Conservation (phyloP, 2,888 invertebrate species). For the Dicroscelio sp. region DNA sequence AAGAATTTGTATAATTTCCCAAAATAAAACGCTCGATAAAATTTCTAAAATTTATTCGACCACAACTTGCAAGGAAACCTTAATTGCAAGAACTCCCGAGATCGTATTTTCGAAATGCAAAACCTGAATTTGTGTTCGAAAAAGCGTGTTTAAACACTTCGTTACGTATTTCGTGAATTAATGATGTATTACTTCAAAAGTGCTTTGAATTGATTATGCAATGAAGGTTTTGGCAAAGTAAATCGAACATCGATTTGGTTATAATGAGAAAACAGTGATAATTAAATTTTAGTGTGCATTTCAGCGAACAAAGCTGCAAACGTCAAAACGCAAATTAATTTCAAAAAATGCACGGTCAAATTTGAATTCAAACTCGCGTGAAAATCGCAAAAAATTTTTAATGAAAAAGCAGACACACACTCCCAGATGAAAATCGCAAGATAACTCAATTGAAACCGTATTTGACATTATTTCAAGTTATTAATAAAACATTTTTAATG, state of each 20-base stretch:
- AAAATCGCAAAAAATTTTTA: too few species aligned
- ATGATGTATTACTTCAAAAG: conserved; percentile 57
- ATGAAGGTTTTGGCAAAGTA: conserved; percentile 20
- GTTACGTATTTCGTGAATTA: conserved; percentile 42
- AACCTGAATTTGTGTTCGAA: not conserved
- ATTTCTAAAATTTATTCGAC: too few species aligned
- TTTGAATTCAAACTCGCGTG: too few species aligned
- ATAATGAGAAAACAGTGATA: conserved; percentile 53
- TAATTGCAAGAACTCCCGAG: not conserved
- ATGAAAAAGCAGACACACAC: too few species aligned
- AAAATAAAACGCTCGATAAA: too few species aligned
- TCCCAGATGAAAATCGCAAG: too few species aligned
- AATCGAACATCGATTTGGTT: conserved; percentile 50
- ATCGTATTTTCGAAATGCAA: not conserved
- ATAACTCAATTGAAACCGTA: too few species aligned
- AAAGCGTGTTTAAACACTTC: conserved; percentile 7
- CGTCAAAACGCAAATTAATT: not conserved
- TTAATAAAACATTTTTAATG: not conserved
- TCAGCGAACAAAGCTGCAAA: too few species aligned
- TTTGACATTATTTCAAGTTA: too few species aligned
- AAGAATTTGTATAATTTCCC: too few species aligned
- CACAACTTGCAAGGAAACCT: too few species aligned
- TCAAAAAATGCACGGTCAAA: too few species aligned
- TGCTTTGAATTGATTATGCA: conserved; percentile 37
- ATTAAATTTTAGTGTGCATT: conserved; percentile 49